These are phyloP conservation scores for Heliothis virescens DNA, from an alignment of 1,140 invertebrate genomes.

Conservation along the genomic window DNA sequence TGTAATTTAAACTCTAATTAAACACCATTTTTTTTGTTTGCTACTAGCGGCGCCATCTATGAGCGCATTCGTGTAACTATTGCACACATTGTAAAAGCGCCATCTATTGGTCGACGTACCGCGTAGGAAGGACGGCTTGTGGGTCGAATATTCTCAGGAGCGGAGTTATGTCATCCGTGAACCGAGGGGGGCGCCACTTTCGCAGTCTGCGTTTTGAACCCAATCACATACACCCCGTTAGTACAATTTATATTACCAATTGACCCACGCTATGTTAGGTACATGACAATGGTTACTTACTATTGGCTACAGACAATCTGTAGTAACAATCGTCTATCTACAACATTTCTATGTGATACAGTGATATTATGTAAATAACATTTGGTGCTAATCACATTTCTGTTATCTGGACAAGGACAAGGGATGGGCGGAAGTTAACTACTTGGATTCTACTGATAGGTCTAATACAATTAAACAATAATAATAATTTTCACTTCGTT, in stretches of 20 bases:
- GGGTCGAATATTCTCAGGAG: slow-evolving; percentile 91
- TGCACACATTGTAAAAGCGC: slow-evolving; percentile 76
- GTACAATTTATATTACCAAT: slow-evolving; percentile 47
- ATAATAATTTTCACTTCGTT: slow-evolving; percentile 40
- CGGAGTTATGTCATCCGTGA: slow-evolving; percentile 91
- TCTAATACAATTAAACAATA: slow-evolving; percentile 39
- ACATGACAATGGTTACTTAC: slow-evolving; percentile 45
- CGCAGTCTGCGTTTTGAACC: slow-evolving; percentile 86
- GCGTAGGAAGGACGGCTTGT: slow-evolving; percentile 82
- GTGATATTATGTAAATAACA: slow-evolving; percentile 29
- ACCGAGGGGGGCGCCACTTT: slow-evolving; percentile 90
- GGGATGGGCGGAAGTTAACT: slow-evolving; percentile 30
- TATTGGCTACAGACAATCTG: slow-evolving; percentile 39
- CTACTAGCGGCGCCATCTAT: slow-evolving; percentile 71
- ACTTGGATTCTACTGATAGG: slow-evolving; percentile 36
- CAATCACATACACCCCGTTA: slow-evolving; percentile 69
- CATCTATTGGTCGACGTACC: slow-evolving; percentile 83
- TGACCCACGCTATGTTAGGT: slow-evolving; percentile 42
- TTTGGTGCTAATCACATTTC: slow-evolving; percentile 36
- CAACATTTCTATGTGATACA: slow-evolving; percentile 53
- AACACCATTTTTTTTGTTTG: slow-evolving; percentile 46
- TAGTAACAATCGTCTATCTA: slow-evolving; percentile 53
- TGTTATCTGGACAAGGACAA: slow-evolving; percentile 46
- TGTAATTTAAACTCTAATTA: slow-evolving; percentile 31
- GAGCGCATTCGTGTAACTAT: slow-evolving; percentile 58